Evolutionary conservation across 64 coral and sea anemone genomes (phyloP).

Genomic region (Dendrophyllia cribrosa): DNA sequence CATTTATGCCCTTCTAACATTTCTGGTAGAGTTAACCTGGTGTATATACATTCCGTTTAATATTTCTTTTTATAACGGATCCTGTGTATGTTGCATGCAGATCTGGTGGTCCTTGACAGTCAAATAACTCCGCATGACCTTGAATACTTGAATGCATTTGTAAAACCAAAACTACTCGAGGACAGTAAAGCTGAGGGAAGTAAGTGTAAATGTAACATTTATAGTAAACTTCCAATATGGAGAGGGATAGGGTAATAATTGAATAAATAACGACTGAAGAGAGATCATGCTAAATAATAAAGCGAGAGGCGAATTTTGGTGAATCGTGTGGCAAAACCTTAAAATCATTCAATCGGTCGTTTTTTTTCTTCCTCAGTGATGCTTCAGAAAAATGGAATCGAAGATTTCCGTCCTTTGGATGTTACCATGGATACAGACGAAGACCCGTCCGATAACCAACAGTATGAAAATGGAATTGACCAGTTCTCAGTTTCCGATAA

Average conservation of each 20-base stretch:
- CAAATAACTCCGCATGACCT: conserved; percentile 70
- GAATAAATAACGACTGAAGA: too few relatives aligned
- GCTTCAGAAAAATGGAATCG: conserved; percentile 69
- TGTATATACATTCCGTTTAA: neutral
- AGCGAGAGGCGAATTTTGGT: too few relatives aligned
- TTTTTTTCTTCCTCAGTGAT: conserved; percentile 53
- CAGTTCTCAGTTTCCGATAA: conserved; percentile 5
- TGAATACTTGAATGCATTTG: conserved; percentile 53
- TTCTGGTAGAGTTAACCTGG: neutral
- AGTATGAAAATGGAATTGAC: neutral
- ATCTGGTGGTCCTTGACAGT: conserved; percentile 57
- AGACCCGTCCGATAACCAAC: conserved; percentile 11
- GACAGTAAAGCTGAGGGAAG: conserved; percentile 79
- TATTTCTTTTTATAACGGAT: neutral
- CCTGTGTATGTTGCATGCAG: conserved; percentile 61
- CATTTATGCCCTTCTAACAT: too few relatives aligned
- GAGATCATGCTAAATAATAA: too few relatives aligned
- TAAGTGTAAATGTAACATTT: conserved; percentile 30
- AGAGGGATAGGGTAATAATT: too few relatives aligned
- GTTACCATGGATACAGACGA: conserved; percentile 64
- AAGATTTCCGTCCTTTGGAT: conserved; percentile 83
- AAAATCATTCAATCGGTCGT: neutral
- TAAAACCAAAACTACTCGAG: conserved; percentile 76
- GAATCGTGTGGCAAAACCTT: too few relatives aligned
- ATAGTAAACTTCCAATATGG: too few relatives aligned